Evolutionary conservation across 2,797 vertebrate species (phyloP), one percentile per base, ranked within the genome.

Genomic region (Heteromormyrus szaboi): DNA sequence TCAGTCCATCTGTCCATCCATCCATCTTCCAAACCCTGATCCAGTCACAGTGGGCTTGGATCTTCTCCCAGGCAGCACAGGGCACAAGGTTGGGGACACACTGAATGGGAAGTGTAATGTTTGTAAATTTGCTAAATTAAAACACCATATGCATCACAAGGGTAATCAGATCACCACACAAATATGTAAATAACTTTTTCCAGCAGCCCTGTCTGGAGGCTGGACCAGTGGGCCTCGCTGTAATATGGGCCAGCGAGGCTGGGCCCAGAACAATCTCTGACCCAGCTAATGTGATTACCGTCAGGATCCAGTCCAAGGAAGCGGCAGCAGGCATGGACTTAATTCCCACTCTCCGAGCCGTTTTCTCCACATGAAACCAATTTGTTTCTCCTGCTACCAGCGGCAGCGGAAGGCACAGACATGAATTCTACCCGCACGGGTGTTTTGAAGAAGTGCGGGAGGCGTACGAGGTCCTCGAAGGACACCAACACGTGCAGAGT

Each of bases 281-380:
- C 76, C 44, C 41, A 37, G 9, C 41, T 53, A 72, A 89, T 87
- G 50, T 83, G 50, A 83, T 65, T 62, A 84, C n/a, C 17, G 4
- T 37, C 59, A 44, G 79, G 86, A 84, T 84, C 41, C 86, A 83
- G 83, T 25, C 54, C 76, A 88, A 9, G n/a, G 54, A 84, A 62
- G 25, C 33, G 33, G 46, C 44, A 54, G 53, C 79, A 84, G 53
- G 81, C 76, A 83, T 25, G 46, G 44, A 3, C 53, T 19, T 88
- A 62, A 65, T 65, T 53, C 54, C 17, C 54, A 17, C 65, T 88
- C 68, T 62, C 33, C 25, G 68, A 65, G 54, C 76, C 22, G 41
- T 41, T 83, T 50, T 85, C 41, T 84, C 72, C 59, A 65, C 37
- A n/a, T n/a, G 72, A 88, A 89, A 84, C 53, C 72, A 41, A 79